A percentile compares a stretch with the other conserved stretches of the same genome.
phyloP scores from a whole-genome alignment of 1,140 invertebrate species.

The Nixonia krombeini region DNA sequence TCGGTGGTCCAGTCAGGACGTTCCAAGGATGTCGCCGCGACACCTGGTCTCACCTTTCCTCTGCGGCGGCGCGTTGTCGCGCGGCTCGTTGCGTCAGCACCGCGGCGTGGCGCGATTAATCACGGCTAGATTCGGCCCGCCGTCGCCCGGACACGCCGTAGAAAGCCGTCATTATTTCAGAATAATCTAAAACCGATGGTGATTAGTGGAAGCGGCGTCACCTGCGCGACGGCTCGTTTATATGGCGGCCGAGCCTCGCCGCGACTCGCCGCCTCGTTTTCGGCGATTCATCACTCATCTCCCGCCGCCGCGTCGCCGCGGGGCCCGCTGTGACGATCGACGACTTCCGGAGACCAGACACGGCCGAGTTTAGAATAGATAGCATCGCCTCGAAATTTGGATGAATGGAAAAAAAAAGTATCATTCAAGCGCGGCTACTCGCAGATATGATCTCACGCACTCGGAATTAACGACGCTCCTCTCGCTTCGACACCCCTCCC shows the following conservation, averaged over 20 bases:
- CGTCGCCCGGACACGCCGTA: conserved; percentile 34
- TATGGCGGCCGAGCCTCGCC: conserved; percentile 30
- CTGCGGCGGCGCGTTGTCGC: conserved; percentile 15
- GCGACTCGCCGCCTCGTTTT: conserved; percentile 45
- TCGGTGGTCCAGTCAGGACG: conserved; percentile 40
- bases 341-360: conserved; percentile 37
- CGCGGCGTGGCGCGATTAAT: conserved; percentile 51
- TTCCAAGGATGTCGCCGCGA: conserved; percentile 56
- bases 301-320: conserved; percentile 35
- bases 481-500: too few species aligned
- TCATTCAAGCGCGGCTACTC: not conserved
- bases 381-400: not conserved
- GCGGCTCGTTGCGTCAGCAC: conserved; percentile 48
- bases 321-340: conserved; percentile 34
- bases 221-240: conserved; percentile 61
- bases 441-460: not conserved
- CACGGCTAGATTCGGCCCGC: conserved; percentile 44
- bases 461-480: not conserved
- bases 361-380: not conserved
- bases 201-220: conserved; percentile 70
- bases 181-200: conserved; percentile 73
- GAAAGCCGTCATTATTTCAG: conserved; percentile 69
- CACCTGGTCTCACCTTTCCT: conserved; percentile 53
- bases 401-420: not conserved
- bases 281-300: conserved; percentile 62